Evolutionary conservation across 2,888 invertebrate genomes (phyloP).

Genomic region (Thumatha senex): DNA sequence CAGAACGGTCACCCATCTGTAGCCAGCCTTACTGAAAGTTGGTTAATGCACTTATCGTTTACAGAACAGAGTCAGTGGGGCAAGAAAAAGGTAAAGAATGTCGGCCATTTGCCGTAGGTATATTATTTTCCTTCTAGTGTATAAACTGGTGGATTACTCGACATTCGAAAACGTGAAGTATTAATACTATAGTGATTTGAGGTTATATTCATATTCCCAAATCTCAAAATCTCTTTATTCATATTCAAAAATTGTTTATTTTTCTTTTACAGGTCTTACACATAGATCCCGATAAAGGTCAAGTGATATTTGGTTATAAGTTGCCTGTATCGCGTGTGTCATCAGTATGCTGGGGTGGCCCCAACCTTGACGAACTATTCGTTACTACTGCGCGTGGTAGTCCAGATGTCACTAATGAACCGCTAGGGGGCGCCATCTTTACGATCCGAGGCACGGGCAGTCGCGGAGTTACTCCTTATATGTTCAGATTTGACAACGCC

Average conservation of each 20-base stretch:
- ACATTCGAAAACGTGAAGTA: too few relatives aligned
- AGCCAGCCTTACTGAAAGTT: background rate
- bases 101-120: too few relatives aligned
- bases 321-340: conserved; percentile 84
- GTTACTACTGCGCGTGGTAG: conserved; percentile 79
- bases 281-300: conserved; percentile 75
- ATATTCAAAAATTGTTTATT: too few relatives aligned
- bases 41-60: too few relatives aligned
- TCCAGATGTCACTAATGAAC: conserved; percentile 38
- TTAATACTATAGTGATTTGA: too few relatives aligned
- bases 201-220: too few relatives aligned
- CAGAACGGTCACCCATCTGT: background rate
- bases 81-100: too few relatives aligned
- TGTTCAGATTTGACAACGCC: conserved; percentile 58
- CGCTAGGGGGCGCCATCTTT: conserved; percentile 64
- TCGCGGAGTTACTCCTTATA: conserved; percentile 44
- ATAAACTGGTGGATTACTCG: too few relatives aligned
- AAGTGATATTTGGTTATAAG: conserved; percentile 73
- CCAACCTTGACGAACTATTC: conserved; percentile 84
- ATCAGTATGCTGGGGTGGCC: conserved; percentile 87
- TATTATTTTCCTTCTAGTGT: too few relatives aligned
- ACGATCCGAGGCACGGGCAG: conserved; percentile 62
- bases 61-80: too few relatives aligned
- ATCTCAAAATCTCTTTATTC: too few relatives aligned
- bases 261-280: conserved; percentile 75